Conservation (phyloP, 1,140 invertebrate genomes). For the Papilio polyxenes region DNA sequence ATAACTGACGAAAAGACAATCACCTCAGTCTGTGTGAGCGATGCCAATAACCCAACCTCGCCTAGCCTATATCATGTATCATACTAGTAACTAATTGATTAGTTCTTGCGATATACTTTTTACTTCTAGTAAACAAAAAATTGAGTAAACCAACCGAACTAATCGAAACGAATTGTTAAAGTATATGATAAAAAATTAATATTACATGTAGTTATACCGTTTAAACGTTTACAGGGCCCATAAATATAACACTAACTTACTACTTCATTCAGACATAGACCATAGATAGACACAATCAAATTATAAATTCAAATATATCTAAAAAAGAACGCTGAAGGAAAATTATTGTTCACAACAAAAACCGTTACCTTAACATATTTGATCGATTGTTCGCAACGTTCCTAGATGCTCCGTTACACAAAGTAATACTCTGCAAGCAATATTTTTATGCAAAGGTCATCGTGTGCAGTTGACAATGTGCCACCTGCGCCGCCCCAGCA, state of each 20-base stretch:
- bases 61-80: neutral
- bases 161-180: no score
- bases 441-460: conserved; percentile 76
- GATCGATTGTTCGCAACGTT: conserved; percentile 26
- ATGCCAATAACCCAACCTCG: conserved; percentile 27
- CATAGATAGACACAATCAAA: neutral
- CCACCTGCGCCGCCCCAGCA: conserved; percentile 71
- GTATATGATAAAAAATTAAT: no score
- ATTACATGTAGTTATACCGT: no score
- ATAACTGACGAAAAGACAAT: conserved; percentile 19
- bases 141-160: no score
- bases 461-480: conserved; percentile 69
- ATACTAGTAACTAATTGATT: conserved; percentile 1
- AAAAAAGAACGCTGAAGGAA: neutral
- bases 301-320: neutral
- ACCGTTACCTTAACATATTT: conserved; percentile 26
- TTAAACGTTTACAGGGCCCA: no score
- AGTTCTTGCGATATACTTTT: neutral
- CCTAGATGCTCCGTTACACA: conserved; percentile 39
- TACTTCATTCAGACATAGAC: neutral
- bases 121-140: neutral
- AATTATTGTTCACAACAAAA: neutral
- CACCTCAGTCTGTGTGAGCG: neutral
- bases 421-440: conserved; percentile 51
- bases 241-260: no score